Evolutionary conservation across 2,113 vertebrate genomes (phyloP), one percentile per base, ranked within the genome.

Genomic region (Perca flavescens): DNA sequence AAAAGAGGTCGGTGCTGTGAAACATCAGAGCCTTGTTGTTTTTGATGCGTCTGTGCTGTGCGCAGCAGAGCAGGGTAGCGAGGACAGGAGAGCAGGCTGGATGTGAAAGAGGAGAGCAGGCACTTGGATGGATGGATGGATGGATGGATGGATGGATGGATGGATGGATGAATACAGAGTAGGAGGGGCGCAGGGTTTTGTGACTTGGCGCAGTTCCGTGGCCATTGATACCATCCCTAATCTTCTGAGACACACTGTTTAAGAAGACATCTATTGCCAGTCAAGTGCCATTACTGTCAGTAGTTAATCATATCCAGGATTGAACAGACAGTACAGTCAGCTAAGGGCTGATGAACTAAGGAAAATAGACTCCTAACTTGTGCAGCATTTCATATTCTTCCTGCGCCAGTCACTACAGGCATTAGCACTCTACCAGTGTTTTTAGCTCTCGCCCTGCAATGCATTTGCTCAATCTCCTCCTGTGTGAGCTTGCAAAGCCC

Each of bases 121-220:
- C 76, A 72, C 74, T 77, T 87, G 87, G 84, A 83, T 71, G 74
- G 86, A 85, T 80, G 74, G 86, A 85, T 80, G 61, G 58, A 72
- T 19, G 71, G n/a, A n/a, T n/a, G n/a, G n/a, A n/a, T n/a, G 61
- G 58, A 71, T 19, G 71, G 25, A 25, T 87, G 87, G 84, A 83
- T 71, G 74, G 86, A 85, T 80, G 61, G 58, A 72, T 19, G 71
- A 19, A 31, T 19, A 50, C 19, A 67, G 73, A 71, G 64, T 7
- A 64, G 68, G 85, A 61, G 60, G 57, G 67, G 86, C 60, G 49
- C 53, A 56, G 75, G 83, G 73, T 64, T 64, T 49, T 73, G 71
- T 66, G 52, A 43, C 46, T 72, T 12, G 74, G 77, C 50, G 60
- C 73, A 79, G 86, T 81, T 81, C 71, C 60, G 77, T 75, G 12